Base-by-base conservation (phyloP, 2,113 vertebrate genomes). In the Euleptes europaea region DNA sequence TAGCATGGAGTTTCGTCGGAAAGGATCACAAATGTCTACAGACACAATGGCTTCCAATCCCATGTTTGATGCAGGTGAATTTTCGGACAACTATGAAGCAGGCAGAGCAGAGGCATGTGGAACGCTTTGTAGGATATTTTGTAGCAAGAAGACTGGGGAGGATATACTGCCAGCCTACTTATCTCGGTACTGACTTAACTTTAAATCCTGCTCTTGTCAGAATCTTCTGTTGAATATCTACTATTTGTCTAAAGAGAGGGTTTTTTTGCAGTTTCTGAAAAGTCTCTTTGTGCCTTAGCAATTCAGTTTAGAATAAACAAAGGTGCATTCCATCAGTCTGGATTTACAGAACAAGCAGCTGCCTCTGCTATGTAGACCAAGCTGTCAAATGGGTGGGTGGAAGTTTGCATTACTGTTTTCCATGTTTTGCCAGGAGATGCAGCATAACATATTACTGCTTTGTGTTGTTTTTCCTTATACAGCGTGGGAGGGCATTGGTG, bases 71-170 rank as follows among this genome's bases (percentile, higher is more conserved):
- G 96, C 97, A 38, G 97, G 97, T 73, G 98, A 99, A 94, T 98
- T 98, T 95, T 97, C 98, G 49, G 98, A 99, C 93, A 99, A 97
- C 97, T 99, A 98, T 73, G 98, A 99, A 96, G 97, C 98, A 0
- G 98, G 98, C 90, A 96, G 98, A 92, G 98, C 98, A 31, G 98
- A 99, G 94, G 98, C 98, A 3, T 99, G 98, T 63, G 98, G 98
- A 89, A 99, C 98, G 74, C 97, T 99, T 74, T 98, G 98, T 93
- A 97, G 98, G 92, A 99, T 99, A 94, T 99, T 99, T 95, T 99
- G 98, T 97, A 99, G 98, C 96, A 99, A 99, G 97, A 99, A 98
- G 97, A 99, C 98, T 28, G 98, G 98, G 94, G 98, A 99, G 94
- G 98, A 98, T 83, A 99, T 99, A 95, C 96, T 99, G n/a, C 97